Base-by-base conservation (phyloP, 2,797 vertebrate genomes). In the Pangasius krempfi region DNA sequence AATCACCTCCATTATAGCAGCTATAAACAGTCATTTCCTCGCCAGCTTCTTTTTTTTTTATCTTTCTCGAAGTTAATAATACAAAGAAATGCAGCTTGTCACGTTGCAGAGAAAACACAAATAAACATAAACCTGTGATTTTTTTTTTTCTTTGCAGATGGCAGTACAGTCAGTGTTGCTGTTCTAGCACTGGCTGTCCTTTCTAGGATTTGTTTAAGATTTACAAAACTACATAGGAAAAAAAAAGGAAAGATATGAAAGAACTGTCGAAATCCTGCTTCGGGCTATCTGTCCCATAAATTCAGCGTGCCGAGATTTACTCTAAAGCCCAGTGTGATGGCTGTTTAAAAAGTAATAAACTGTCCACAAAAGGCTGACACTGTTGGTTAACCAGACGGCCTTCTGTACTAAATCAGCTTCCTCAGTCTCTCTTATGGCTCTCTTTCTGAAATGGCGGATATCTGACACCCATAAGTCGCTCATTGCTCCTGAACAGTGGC, bases 401-500 rank as follows among this genome's bases (percentile, higher is more conserved):
- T 84, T 78, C 47, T 84, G 58, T 40, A 33, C 87, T 82, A 20
- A 68, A 78, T 85, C 70, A 72, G 40, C 76, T 64, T 52, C 27
- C 22, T 37, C 44, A 12, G 30, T 20, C 27, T 68, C 86, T 78
- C 58, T 37, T 73, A 52, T 52, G 16, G 14, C 52, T 82, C 33
- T 27, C 27, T 72, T 50, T 86, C n/a, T 27, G 76, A 70, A 68
- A 56, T 44, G 47, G 40, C 60, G 20, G 88, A 86, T 75, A 89
- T 64, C 52, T 58, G 84, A 89, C 84, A 89, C 88, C 88, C 40
- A 58, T 40, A 10, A 58, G 47, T 58, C 80, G 68, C 22, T 47
- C 50, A 8, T 40, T 87, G 88, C 85, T 56, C 79, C 79, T 7
- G 80, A 87, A 87, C 88, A 89, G 85, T 78, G 85, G 79, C 85